A percentile compares a stretch with the other conserved stretches of the same genome.
Evolutionary conservation across 2,888 invertebrate genomes (phyloP).

Genomic region (Drosophila colorata): DNA sequence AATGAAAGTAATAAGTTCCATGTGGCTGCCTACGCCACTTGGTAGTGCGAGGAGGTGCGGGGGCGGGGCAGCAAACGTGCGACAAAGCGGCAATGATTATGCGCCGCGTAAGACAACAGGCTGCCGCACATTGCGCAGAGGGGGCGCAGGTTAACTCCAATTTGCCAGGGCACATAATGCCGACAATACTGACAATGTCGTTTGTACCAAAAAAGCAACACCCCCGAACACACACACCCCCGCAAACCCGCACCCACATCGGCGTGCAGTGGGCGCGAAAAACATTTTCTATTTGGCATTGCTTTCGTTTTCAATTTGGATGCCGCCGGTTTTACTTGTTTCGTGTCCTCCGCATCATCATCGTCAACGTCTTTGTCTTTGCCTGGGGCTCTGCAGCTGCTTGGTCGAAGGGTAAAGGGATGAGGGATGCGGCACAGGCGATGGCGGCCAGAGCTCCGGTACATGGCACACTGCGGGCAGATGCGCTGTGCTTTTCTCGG

Average conservation of each 20-base stretch:
- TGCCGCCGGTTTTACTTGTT: slow-evolving; percentile 42
- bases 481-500: slow-evolving; percentile 63
- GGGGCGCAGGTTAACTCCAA: slow-evolving; percentile 74
- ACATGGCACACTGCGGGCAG: slow-evolving; percentile 21
- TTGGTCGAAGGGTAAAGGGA: neutral
- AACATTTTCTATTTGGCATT: slow-evolving; percentile 79
- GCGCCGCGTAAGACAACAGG: slow-evolving; percentile 70
- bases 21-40: slow-evolving; percentile 65
- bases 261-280: slow-evolving; percentile 45
- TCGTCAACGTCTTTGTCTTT: slow-evolving; percentile 36
- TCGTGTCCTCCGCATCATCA: slow-evolving; percentile 16
- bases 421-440: neutral
- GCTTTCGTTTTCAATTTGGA: slow-evolving; percentile 78
- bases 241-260: too few relatives aligned
- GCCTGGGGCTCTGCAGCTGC: slow-evolving; percentile 34
- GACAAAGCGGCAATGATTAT: slow-evolving; percentile 80
- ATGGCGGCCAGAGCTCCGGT: neutral
- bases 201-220: slow-evolving; percentile 38
- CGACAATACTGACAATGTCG: slow-evolving; percentile 79
- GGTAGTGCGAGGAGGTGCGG: neutral
- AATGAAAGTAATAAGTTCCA: slow-evolving; percentile 79
- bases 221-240: too few relatives aligned
- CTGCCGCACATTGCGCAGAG: slow-evolving; percentile 32
- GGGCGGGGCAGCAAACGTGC: slow-evolving; percentile 61
- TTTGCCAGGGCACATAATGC: slow-evolving; percentile 74